Percentiles rank a stretch among this genome's conserved stretches.
Evolutionary conservation across 1,140 invertebrate species (phyloP).

Genomic region (Aradophagus sp.): DNA sequence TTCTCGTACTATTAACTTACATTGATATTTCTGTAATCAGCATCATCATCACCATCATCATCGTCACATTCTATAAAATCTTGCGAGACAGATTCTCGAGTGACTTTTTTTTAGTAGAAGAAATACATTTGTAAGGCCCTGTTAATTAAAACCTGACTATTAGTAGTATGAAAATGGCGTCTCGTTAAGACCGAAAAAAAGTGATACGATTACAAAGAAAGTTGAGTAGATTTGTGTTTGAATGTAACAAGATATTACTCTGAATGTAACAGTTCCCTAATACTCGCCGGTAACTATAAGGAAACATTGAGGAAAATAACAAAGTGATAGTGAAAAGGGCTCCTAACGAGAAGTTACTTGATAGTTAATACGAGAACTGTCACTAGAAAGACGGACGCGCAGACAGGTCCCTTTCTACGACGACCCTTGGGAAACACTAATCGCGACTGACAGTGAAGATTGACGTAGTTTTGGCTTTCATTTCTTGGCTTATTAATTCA

Average conservation of each 20-base stretch:
- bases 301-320: conserved; percentile 35
- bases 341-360: conserved; percentile 53
- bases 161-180: no score
- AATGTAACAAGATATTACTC: not conserved
- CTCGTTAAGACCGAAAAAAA: no score
- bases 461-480: conserved; percentile 42
- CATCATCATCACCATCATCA: no score
- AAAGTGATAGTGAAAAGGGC: conserved; percentile 55
- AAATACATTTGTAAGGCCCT: no score
- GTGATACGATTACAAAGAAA: no score
- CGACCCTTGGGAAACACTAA: conserved; percentile 50
- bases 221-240: no score
- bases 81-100: no score
- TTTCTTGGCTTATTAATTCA: conserved; percentile 33
- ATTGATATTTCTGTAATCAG: no score
- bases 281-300: conserved; percentile 24
- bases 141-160: no score
- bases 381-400: conserved; percentile 40
- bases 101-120: no score
- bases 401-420: conserved; percentile 36
- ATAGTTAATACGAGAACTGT: conserved; percentile 56
- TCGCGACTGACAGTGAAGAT: conserved; percentile 50
- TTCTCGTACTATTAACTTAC: no score
- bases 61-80: no score
- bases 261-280: conserved; percentile 27